Base-by-base conservation (phyloP, 2,888 invertebrate species). In the Choreutis nemorana region DNA sequence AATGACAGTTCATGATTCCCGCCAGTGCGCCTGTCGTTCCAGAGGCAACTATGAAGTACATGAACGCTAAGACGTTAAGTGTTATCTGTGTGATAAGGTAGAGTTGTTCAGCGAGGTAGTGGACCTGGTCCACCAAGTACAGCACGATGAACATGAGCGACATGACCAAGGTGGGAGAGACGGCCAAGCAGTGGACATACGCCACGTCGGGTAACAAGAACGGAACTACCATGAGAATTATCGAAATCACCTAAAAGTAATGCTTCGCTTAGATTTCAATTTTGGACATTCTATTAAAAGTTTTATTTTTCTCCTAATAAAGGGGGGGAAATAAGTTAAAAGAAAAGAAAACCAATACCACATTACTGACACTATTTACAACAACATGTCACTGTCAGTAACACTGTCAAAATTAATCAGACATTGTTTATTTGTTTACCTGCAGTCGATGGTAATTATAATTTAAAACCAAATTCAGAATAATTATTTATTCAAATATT, bases 201-300 rank as follows among this genome's bases (percentile, higher is more conserved):
- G 52, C 55, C 28, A 61, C 51, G 26, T 54, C 59, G 34, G 34
- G 39, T 48, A 72, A 40, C 36, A 64, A 35, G 47, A 70, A 68
- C 40, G 75, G 73, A 35, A 70, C 45, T 45, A 70, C 43, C 73
- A 73, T 72, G 44, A 72, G 66, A 42, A 70, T 44, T 61, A 75
- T 41, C 45, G 77, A 61, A 48, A 75, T 52, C 44, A 72, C 72
- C 75, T 75, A 75, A 65, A 75, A 73, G 54, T 55, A 70, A 75
- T 55, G 8, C 18, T 6, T 18, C 5, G 18, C 18, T 9, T 18
- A 6, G 18, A 18, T 18, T 18, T 18, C 18, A 18, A 8, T 18
- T 8, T 18, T 18, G 9, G 5, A 23, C 23, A n/a, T 23, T 5
- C 5, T 23, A n/a, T 23, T 23, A 2, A 23, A 7, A 8, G 18